Percentiles rank a stretch among this genome's conserved stretches.
phyloP scores from a whole-genome alignment of 2,113 vertebrate genomes.

The Proteles cristata region DNA sequence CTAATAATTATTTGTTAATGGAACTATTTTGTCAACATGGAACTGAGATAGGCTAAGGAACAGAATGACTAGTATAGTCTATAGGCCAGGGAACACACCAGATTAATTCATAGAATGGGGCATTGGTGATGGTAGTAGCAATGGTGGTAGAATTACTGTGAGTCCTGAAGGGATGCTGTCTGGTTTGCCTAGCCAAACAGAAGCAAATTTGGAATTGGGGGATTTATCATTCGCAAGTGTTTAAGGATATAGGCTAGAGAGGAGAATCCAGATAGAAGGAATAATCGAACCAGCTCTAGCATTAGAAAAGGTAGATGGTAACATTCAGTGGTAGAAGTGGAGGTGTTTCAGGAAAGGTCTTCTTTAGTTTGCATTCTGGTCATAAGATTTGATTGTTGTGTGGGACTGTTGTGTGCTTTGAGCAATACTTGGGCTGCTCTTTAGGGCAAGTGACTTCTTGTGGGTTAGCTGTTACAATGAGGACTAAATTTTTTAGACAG shows the following conservation, averaged over 20 bases:
- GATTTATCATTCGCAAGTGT: not conserved
- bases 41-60: not conserved
- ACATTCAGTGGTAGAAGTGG: not conserved
- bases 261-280: not conserved
- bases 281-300: not conserved
- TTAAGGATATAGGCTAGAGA: not conserved
- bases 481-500: not conserved
- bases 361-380: not conserved
- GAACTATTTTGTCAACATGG: not conserved
- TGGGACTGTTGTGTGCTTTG: not conserved
- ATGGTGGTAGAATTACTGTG: not conserved
- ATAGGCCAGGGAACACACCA: not conserved
- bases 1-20: slow-evolving; percentile 25
- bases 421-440: not conserved
- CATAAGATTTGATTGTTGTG: not conserved
- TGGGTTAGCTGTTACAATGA: not conserved
- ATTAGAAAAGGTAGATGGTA: not conserved
- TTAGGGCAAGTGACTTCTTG: not conserved
- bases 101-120: not conserved
- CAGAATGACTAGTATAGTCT: not conserved
- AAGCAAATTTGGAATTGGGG: not conserved
- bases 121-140: not conserved
- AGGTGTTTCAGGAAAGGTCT: not conserved
- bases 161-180: not conserved
- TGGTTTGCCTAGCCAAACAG: not conserved